phyloP scores from a whole-genome alignment of 2,113 vertebrate species.

The Ibidorhyncha struthersii region DNA sequence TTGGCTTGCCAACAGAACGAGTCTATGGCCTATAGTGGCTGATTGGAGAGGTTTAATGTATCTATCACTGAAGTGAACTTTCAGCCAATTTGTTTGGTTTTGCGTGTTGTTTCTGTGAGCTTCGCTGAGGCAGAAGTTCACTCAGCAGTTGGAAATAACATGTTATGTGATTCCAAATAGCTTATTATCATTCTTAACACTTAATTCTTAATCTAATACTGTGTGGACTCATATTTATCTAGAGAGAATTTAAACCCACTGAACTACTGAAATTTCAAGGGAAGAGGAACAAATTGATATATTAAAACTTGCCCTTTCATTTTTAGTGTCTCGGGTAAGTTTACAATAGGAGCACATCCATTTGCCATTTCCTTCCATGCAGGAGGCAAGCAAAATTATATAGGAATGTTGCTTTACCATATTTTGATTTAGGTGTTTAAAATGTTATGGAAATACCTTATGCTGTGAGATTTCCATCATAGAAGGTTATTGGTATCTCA shows the following conservation, averaged over 20 bases:
- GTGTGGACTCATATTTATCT: neutral
- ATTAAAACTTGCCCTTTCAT: neutral
- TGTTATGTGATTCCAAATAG: neutral
- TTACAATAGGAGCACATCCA: neutral
- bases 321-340: neutral
- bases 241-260: neutral
- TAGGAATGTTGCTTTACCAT: neutral
- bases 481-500: neutral
- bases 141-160: neutral
- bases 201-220: neutral
- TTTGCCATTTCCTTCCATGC: neutral
- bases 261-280: neutral
- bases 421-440: neutral
- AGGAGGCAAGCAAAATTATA: neutral
- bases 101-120: neutral
- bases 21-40: fast-evolving
- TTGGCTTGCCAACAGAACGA: neutral
- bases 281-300: neutral
- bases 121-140: neutral
- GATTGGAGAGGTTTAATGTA: neutral
- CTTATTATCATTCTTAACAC: neutral
- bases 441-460: neutral
- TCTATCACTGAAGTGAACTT: neutral
- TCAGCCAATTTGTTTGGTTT: neutral
- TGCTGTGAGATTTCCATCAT: neutral